phyloP scores from a whole-genome alignment of 2,797 vertebrate genomes.

The Mionectes olivaceus region DNA sequence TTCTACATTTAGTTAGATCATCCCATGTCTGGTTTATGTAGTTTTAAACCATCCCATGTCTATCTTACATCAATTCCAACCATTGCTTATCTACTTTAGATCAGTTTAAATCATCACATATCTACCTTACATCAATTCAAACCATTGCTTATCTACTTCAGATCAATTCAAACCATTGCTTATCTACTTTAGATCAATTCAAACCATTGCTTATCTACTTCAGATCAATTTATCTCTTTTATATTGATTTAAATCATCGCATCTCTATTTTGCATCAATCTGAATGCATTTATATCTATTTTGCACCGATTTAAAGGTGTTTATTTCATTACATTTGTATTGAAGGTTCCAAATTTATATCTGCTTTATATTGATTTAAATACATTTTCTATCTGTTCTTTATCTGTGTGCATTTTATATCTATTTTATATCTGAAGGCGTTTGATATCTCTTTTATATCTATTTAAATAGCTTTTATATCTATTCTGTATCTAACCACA shows the following conservation, averaged over 20 bases:
- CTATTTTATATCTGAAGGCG: background rate
- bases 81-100: background rate
- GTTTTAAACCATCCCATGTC: background rate
- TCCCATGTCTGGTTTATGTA: background rate
- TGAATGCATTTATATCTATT: background rate
- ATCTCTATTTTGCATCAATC: background rate
- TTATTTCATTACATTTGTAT: background rate
- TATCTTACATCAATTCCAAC: background rate
- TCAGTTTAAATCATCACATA: background rate
- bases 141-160: background rate
- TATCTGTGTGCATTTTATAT: background rate
- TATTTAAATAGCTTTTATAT: background rate
- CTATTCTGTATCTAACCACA: background rate
- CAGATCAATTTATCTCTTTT: background rate
- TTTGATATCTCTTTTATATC: background rate
- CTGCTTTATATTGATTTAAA: background rate
- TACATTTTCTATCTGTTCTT: background rate
- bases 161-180: background rate
- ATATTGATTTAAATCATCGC: background rate
- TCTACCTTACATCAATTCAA: background rate
- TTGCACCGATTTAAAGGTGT: background rate
- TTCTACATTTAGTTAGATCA: background rate
- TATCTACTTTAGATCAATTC: background rate
- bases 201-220: background rate
- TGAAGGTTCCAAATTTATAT: too few relatives aligned